Base-by-base conservation (phyloP, 2,797 vertebrate species). In the Notolabrus celidotus region DNA sequence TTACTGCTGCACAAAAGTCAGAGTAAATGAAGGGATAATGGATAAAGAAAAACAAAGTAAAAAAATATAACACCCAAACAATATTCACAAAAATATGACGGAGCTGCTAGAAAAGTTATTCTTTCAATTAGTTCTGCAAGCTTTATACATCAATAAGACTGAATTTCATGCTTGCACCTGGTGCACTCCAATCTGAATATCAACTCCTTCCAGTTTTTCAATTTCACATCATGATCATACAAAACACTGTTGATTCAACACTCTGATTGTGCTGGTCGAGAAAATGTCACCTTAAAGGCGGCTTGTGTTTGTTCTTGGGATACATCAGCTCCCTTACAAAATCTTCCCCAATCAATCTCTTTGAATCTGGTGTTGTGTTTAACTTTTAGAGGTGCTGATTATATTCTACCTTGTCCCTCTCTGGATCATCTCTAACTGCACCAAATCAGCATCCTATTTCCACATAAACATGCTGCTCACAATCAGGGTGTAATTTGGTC, bases 401-500 rank as follows among this genome's bases (percentile, higher is more conserved):
- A 82, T 84, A 63, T 79, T 68, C 67, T 81, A 80, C 38, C 42
- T 70, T 25, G 1, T 29, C 23, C 33, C 53, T 73, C 74, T 63
- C 64, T 57, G 66, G 72, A 82, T 87, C 74, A 49, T 60, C 70
- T 72, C 84, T 72, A 86, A 88, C 86, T 42, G 77, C 63, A 70
- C 80, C 64, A 88, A 92, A 93, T 92, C 92, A 92, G 81, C 68
- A 42, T 77, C 72, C 78, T 78, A 82, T 82, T 85, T 85, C 69
- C 71, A 71, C 65, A 51, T 52, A 36, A 81, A 62, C 82, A 63
- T 52, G 82, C 74, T 63, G 71, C 81, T 83, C 73, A 90, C 93
- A 95, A 95, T 95, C 92, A 92, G 84, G 74, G 79, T 78, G 84
- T 73, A 78, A 83, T 90, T 88, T 85, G 46, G 58, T 84, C 89